A percentile compares a stretch with the other conserved stretches of the same genome.
phyloP scores from a whole-genome alignment of 2,797 vertebrate genomes.

The Rhyacichthys aspro region DNA sequence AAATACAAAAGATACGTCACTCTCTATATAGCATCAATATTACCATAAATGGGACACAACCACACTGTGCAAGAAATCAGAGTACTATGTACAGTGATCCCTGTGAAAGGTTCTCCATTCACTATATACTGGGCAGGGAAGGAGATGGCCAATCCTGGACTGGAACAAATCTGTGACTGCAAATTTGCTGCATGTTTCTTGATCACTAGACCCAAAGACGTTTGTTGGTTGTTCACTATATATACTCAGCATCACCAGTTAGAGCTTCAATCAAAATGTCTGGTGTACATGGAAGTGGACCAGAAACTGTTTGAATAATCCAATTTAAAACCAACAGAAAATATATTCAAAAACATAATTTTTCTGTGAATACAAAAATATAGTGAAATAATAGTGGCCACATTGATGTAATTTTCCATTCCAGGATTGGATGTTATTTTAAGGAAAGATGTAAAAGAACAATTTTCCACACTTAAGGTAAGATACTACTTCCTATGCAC shows the following conservation, averaged over 20 bases:
- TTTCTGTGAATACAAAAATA: no score
- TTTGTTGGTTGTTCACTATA: no score
- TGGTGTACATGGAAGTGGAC: no score
- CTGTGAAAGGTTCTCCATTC: constrained; percentile 51
- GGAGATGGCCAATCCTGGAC: constrained; percentile 63
- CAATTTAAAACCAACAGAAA: no score
- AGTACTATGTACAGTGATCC: constrained; percentile 36
- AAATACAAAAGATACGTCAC: constrained; percentile 52
- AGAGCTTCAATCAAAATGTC: no score
- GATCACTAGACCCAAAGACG: not conserved
- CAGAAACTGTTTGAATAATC: no score
- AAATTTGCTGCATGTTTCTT: not conserved
- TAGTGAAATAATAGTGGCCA: no score
- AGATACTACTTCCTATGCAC: constrained; percentile 38
- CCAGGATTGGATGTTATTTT: constrained; percentile 58
- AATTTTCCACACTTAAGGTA: constrained; percentile 41
- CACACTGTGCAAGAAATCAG: constrained; percentile 47
- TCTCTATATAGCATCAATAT: constrained; percentile 57
- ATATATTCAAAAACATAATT: no score
- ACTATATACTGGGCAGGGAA: constrained; percentile 40
- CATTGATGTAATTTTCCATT: constrained; percentile 28
- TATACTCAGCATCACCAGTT: no score
- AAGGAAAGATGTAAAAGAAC: constrained; percentile 39
- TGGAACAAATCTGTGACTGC: constrained; percentile 12
- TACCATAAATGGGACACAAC: constrained; percentile 49